phyloP scores from a whole-genome alignment of 1,140 invertebrate species.

The Heliconius himera region DNA sequence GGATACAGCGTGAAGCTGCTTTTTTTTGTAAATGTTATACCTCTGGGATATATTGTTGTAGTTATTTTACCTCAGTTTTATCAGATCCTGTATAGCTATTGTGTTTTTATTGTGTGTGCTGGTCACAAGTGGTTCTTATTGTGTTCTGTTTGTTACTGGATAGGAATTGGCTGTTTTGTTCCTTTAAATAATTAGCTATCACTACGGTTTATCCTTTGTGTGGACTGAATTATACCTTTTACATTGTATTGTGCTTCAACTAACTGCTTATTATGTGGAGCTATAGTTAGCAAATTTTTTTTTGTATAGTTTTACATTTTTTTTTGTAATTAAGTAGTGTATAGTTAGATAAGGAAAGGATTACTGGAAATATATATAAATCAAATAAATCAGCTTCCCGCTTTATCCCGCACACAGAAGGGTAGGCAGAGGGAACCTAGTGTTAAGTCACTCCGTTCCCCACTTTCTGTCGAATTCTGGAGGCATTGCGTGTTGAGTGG shows the following conservation, averaged over 20 bases:
- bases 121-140: neutral
- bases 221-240: conserved; percentile 2
- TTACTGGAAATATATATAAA: neutral
- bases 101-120: conserved; percentile 11
- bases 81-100: neutral
- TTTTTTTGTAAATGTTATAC: neutral
- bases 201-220: neutral
- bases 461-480: no score
- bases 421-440: no score
- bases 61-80: conserved; percentile 12
- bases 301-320: neutral
- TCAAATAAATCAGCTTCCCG: no score
- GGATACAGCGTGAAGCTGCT: no score
- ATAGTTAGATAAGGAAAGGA: neutral
- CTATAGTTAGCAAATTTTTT: neutral
- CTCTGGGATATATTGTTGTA: conserved; percentile 1
- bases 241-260: conserved; percentile 1
- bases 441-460: no score
- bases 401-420: no score
- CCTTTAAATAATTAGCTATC: conserved; percentile 13
- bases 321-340: no score
- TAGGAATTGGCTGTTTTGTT: neutral
- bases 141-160: neutral
- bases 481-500: no score
- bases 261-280: neutral